Conservation (phyloP, 2,888 invertebrate genomes). For the Bellardia bayeri region DNA sequence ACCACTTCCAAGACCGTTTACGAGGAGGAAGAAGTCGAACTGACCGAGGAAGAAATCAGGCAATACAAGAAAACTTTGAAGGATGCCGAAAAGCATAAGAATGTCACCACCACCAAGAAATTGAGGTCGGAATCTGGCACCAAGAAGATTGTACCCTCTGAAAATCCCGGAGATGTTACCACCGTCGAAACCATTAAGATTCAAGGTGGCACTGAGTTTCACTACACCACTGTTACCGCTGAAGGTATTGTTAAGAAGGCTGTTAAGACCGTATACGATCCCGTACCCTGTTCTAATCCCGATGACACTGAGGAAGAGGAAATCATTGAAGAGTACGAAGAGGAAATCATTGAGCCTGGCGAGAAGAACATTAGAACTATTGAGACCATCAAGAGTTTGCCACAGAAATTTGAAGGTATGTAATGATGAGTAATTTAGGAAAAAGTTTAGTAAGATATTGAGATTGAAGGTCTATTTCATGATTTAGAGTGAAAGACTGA, state of each 20-base stretch:
- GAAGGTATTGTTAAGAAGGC: conserved; percentile 84
- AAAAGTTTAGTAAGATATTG: neutral
- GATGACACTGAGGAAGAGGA: conserved; percentile 83
- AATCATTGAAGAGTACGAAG: conserved; percentile 83
- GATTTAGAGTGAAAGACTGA: too few relatives aligned
- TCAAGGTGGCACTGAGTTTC: conserved; percentile 83
- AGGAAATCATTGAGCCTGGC: conserved; percentile 84
- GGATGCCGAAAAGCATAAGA: conserved; percentile 84
- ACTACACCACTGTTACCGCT: conserved; percentile 83
- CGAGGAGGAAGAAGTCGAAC: conserved; percentile 82
- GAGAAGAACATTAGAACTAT: conserved; percentile 83
- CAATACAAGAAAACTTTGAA: conserved; percentile 82
- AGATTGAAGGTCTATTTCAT: too few relatives aligned
- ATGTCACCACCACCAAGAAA: conserved; percentile 82
- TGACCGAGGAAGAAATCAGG: conserved; percentile 83
- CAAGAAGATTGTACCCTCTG: conserved; percentile 83
- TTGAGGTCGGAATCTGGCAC: conserved; percentile 82
- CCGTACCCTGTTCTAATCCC: conserved; percentile 79
- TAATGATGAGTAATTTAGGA: neutral
- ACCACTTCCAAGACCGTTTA: conserved; percentile 83
- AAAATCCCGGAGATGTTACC: conserved; percentile 83
- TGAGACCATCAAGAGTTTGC: conserved; percentile 81
- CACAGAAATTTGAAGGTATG: conserved; percentile 81
- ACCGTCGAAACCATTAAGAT: conserved; percentile 84
- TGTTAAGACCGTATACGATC: conserved; percentile 83